Base-by-base conservation (phyloP, 2,888 invertebrate species). In the Lepidochrysops patricia region DNA sequence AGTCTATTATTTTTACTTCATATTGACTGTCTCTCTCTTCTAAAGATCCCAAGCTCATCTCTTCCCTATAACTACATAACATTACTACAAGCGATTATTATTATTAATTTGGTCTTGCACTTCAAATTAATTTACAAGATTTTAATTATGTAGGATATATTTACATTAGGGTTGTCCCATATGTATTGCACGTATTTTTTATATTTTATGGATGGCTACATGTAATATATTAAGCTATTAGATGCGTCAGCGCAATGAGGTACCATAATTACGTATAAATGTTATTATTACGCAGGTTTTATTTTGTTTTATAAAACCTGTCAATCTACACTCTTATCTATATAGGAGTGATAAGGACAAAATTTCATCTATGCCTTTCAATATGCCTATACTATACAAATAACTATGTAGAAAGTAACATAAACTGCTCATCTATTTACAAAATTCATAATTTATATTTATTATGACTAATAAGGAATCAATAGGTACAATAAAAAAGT, bases 21-120 rank as follows among this genome's bases (percentile, higher is more conserved):
- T 32, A 29, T 4, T 27, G 19, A 54, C 29, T 12, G 19, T 26
- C 5, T 70, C 69, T 72, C 74, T 66, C 67, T 71, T 73, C 72
- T 62, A 43, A 43, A 43, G 43, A 43, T 9, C 43, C 19, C 43
- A 43, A 19, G 43, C 43, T 43, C 43, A 23, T 43, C 54, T 29
- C 54, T 54, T 32, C 32, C 54, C 54, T 71, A 68, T 61, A 67
- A 68, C 68, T 68, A 67, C 63, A 64, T 64, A 60, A 64, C 61
- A 57, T 60, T 25, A 57, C 49, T 58, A 50, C 32, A 58, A 58
- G 58, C 58, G 54, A 58, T 49, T 58, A 58, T 19, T 48, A 27
- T 19, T 13, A 50, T n/a, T 58, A 48, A 58, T 58, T 57, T 57
- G 57, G 57, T 57, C 57, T 57, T 43, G 43, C 54, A 54, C 19